phyloP scores from a whole-genome alignment of 2,888 invertebrate genomes.

The Autographa pulchrina region DNA sequence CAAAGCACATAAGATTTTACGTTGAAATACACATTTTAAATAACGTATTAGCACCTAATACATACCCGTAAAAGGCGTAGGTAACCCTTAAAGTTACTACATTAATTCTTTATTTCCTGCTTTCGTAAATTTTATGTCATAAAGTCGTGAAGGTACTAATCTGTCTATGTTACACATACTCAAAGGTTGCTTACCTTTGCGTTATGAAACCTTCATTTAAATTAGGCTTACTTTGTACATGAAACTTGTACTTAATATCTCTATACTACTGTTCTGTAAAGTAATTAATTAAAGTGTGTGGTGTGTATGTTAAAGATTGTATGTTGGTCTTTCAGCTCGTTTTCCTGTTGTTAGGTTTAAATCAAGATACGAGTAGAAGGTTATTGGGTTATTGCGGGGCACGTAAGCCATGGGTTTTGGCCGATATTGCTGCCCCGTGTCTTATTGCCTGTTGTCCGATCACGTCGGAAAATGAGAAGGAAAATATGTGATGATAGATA shows the following conservation, averaged over 20 bases:
- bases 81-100: neutral
- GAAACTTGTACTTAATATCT: slow-evolving; percentile 1
- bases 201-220: slow-evolving; percentile 4
- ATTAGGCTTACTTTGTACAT: neutral
- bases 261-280: neutral
- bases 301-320: neutral
- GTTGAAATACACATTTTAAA: too few species aligned
- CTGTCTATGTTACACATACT: neutral
- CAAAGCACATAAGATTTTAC: too few species aligned
- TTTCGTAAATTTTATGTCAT: neutral
- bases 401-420: neutral
- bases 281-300: slow-evolving; percentile 1
- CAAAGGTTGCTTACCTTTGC: neutral
- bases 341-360: neutral
- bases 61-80: neutral
- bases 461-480: neutral
- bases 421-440: neutral
- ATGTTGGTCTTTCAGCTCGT: neutral
- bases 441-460: neutral
- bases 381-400: neutral
- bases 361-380: neutral
- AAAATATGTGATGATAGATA: neutral
- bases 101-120: neutral
- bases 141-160: neutral
- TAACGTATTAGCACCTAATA: neutral